Conservation (phyloP, 1,140 invertebrate species). For the Vanessa tameamea region DNA sequence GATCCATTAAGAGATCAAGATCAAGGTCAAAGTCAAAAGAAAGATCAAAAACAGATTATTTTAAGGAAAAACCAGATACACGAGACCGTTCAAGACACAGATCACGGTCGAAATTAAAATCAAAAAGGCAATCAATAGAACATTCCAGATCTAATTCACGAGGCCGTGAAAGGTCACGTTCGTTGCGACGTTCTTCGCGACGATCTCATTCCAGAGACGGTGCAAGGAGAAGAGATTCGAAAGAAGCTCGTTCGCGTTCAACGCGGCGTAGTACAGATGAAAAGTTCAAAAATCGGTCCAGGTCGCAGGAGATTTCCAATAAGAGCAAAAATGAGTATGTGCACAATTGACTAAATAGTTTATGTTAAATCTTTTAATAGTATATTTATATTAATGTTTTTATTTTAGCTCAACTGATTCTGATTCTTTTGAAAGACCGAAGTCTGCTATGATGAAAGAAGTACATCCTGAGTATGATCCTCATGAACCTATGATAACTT, state of each 20-base stretch:
- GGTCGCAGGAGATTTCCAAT: slow-evolving; percentile 63
- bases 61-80: slow-evolving; percentile 56
- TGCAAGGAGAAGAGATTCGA: slow-evolving; percentile 33
- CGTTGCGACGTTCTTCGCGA: slow-evolving; percentile 39
- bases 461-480: slow-evolving; percentile 74
- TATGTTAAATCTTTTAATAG: background rate
- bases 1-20: slow-evolving; percentile 53
- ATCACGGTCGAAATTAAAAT: slow-evolving; percentile 59
- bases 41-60: slow-evolving; percentile 48
- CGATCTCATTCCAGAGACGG: slow-evolving; percentile 48
- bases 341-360: background rate
- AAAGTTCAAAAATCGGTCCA: slow-evolving; percentile 59
- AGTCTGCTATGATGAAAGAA: slow-evolving; percentile 74
- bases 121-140: slow-evolving; percentile 57
- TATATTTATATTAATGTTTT: slow-evolving; percentile 12
- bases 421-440: slow-evolving; percentile 70
- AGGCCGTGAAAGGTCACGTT: slow-evolving; percentile 48
- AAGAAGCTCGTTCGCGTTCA: slow-evolving; percentile 51
- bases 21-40: slow-evolving; percentile 61
- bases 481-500: slow-evolving; percentile 76
- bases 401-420: slow-evolving; percentile 70
- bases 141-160: slow-evolving; percentile 60
- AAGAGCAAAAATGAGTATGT: slow-evolving; percentile 74
- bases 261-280: slow-evolving; percentile 56
- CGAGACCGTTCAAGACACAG: slow-evolving; percentile 55